Evolutionary conservation across 1,140 invertebrate genomes (phyloP).

Genomic region (Tachypleus tridentatus): DNA sequence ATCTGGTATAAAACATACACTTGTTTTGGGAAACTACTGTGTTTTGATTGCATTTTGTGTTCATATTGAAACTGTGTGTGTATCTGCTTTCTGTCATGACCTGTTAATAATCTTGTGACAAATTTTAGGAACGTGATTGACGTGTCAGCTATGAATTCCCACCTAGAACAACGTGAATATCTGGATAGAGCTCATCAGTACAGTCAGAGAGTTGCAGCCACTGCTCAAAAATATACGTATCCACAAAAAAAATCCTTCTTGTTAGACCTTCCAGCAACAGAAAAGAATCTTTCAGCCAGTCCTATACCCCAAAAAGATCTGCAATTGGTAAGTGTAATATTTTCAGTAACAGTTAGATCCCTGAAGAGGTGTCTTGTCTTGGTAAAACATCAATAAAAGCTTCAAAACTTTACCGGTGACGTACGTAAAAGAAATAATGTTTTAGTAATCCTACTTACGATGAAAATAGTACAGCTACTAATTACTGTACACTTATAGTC

Average conservation of each 20-base stretch:
- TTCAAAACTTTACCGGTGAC: no score
- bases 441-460: no score
- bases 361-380: no score
- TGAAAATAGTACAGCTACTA: no score
- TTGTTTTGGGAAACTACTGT: no score
- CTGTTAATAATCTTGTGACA: background rate
- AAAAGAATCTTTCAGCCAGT: constrained; percentile 41
- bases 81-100: no score
- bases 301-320: constrained; percentile 41
- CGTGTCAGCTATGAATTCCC: constrained; percentile 62
- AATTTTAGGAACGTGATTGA: constrained; percentile 61
- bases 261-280: constrained; percentile 46
- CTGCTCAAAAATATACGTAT: constrained; percentile 16
- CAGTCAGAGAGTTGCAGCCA: constrained; percentile 42
- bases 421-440: no score
- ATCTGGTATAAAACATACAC: no score
- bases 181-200: constrained; percentile 58
- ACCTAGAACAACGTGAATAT: constrained; percentile 66
- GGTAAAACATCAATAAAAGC: no score
- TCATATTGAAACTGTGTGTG: no score
- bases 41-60: no score
- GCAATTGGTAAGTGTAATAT: constrained; percentile 41
- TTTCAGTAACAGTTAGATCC: background rate
- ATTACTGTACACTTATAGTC: no score
- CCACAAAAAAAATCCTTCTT: constrained; percentile 33